These are phyloP conservation scores for Platanista minor DNA, from an alignment of 2,113 vertebrate genomes.

Conservation along the genomic window DNA sequence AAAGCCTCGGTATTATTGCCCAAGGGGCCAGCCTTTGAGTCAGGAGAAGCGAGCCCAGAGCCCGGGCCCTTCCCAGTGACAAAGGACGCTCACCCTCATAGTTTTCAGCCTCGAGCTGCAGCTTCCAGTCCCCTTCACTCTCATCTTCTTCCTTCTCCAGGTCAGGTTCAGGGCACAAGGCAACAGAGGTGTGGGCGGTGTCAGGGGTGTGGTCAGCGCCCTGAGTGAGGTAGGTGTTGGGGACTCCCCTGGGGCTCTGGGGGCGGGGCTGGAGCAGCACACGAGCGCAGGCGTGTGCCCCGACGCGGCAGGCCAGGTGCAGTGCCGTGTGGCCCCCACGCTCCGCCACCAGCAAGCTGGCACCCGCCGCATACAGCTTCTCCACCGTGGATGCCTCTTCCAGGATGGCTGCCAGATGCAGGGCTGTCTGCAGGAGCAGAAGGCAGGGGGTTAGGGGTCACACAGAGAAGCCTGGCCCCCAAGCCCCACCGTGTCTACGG, in stretches of 20 bases:
- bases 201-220: neutral
- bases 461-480: neutral
- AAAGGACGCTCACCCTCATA: constrained; percentile 73
- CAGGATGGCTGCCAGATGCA: constrained; percentile 85
- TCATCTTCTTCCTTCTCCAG: constrained; percentile 51
- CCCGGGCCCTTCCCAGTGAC: neutral
- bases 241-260: neutral
- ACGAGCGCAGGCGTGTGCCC: constrained; percentile 67
- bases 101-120: constrained; percentile 80
- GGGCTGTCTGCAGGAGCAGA: constrained; percentile 77
- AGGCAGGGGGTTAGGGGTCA: neutral
- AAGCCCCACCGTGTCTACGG: rapidly evolving
- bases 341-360: constrained; percentile 75
- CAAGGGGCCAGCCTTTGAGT: neutral
- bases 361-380: constrained; percentile 78
- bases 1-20: neutral
- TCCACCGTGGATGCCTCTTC: constrained; percentile 74
- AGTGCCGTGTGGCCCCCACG: constrained; percentile 82
- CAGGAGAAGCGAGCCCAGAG: neutral
- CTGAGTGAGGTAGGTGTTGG: constrained; percentile 16
- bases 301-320: constrained; percentile 82
- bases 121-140: constrained; percentile 38
- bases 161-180: neutral
- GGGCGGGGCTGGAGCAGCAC: constrained; percentile 72
- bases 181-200: neutral